Evolutionary conservation across 2,113 vertebrate genomes (phyloP).

Genomic region (Heterotis niloticus): DNA sequence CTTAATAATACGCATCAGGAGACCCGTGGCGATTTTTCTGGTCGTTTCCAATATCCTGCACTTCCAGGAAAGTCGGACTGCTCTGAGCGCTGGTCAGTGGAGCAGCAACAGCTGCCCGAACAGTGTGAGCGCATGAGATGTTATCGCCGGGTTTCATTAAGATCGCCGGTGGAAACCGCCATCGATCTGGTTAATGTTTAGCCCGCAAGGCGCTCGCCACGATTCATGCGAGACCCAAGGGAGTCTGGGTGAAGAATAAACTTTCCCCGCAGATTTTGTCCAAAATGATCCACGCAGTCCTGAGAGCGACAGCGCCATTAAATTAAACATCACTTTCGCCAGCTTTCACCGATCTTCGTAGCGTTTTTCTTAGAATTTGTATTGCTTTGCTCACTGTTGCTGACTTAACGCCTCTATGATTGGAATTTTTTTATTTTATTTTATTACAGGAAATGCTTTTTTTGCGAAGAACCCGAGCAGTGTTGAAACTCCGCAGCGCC

Average conservation of each 20-base stretch:
- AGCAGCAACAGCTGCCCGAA: conserved; percentile 40
- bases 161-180: conserved; percentile 35
- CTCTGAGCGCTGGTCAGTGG: conserved; percentile 3
- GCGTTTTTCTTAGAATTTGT: too few relatives aligned
- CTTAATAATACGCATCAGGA: neutral
- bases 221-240: conserved; percentile 35
- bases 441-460: too few relatives aligned
- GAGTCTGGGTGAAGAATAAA: conserved; percentile 26
- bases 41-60: neutral
- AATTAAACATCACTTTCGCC: neutral
- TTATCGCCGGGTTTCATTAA: conserved; percentile 36
- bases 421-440: neutral
- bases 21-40: neutral
- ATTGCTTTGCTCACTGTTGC: neutral
- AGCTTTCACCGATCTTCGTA: neutral
- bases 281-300: conserved; percentile 8
- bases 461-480: too few relatives aligned
- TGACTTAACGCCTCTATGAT: neutral
- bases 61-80: conserved; percentile 20
- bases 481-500: neutral
- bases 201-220: conserved; percentile 34
- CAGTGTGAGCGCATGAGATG: conserved; percentile 29
- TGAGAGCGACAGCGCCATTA: neutral
- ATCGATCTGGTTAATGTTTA: conserved; percentile 42
- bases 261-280: neutral